Base-by-base conservation (phyloP, 2,888 invertebrate species). In the Xanthorhoe designata region DNA sequence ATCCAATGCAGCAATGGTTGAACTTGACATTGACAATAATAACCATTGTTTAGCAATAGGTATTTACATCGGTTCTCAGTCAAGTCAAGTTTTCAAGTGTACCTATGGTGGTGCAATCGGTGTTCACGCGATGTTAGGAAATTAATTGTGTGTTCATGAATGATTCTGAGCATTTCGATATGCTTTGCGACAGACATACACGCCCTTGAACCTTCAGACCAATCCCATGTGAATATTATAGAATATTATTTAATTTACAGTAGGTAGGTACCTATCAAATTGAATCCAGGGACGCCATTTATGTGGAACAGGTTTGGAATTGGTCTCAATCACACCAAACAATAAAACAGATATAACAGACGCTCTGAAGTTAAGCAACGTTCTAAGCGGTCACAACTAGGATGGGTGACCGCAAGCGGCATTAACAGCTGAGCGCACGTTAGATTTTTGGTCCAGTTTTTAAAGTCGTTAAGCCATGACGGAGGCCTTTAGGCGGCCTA, bases 21-120 rank as follows among this genome's bases (percentile, higher is more conserved):
- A 59, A 66, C 70, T 70, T 74, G 74, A 70, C 72, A 74, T 72
- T 74, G 72, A 56, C 51, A 70, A 49, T 51, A 65, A 51, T 55
- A 64, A 51, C 59, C 62, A 70, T 68, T 70, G 72, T 72, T 65
- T 57, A 47, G 70, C 66, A 72, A 71, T 67, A 64, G 56, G 47
- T 63, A 61, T 72, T 65, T 60, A 61, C 64, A 64, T 65, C 55
- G 45, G 42, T 54, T 65, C 50, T 58, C 49, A 64, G 53, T 58
- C 49, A 56, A 57, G 18, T 60, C n/a, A 24, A 24, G 24, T 3
- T 60, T 64, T 68, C 62, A 60, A 64, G 61, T 61, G 62, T 61
- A n/a, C n/a, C n/a, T n/a, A 63, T 32, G 55, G 54, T 66, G n/a
- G 61, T 8, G 60, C 64, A 64, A 71, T 64, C 17, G 5, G 10